phyloP scores from a whole-genome alignment of 2,113 vertebrate genomes.

The Mormoops blainvillei region DNA sequence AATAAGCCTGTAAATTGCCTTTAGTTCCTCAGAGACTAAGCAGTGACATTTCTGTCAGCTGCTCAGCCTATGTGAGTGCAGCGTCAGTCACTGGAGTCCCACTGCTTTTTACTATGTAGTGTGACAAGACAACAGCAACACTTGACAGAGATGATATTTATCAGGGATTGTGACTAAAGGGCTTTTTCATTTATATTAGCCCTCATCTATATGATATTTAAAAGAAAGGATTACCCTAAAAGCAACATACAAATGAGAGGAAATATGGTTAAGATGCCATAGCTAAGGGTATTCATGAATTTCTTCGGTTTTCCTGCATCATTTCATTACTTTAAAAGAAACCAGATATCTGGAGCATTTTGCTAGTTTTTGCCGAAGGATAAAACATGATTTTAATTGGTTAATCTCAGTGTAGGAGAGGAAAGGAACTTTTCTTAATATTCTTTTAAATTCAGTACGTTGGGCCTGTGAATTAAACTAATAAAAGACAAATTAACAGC shows the following conservation, averaged over 20 bases:
- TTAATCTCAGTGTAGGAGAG: neutral
- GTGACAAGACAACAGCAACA: neutral
- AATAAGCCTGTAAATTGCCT: slow-evolving; percentile 7
- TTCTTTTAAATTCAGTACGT: neutral
- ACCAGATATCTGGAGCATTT: neutral
- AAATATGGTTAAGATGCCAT: neutral
- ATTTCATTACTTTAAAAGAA: neutral
- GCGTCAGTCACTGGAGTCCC: neutral
- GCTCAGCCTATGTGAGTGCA: neutral
- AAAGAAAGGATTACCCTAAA: neutral
- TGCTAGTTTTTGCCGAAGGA: neutral
- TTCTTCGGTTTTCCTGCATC: neutral
- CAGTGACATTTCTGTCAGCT: neutral
- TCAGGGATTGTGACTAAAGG: neutral
- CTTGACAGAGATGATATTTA: neutral
- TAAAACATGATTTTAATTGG: neutral
- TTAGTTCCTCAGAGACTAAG: neutral
- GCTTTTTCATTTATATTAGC: neutral
- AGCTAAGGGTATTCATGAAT: neutral
- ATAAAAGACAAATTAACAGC: neutral
- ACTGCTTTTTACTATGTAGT: neutral
- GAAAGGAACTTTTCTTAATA: neutral
- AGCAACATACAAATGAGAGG: neutral
- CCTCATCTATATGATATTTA: neutral
- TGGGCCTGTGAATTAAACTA: neutral